Conservation (phyloP, 2,113 vertebrate genomes). For the Dasypus novemcinctus region DNA sequence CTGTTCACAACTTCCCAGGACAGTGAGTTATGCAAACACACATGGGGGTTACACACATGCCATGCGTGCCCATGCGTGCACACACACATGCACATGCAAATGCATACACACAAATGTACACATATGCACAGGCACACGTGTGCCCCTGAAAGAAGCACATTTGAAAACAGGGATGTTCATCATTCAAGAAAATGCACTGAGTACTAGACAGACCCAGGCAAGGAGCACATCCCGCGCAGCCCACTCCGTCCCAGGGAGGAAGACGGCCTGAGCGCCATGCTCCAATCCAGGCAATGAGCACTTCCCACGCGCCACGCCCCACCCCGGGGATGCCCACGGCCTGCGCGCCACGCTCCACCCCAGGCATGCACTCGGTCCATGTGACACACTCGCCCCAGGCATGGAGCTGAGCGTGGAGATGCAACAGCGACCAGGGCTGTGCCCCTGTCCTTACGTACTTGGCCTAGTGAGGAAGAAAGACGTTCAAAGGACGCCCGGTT, state of each 20-base stretch:
- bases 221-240: fast-evolving
- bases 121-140: not conserved
- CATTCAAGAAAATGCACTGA: not conserved
- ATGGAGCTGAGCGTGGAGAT: not conserved
- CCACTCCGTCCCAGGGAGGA: fast-evolving
- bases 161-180: not conserved
- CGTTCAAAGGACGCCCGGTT: not conserved
- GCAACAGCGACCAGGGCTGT: not conserved
- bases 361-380: too few species aligned
- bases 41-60: not conserved
- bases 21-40: not conserved
- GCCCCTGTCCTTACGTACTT: not conserved
- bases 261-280: fast-evolving
- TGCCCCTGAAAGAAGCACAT: not conserved
- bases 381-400: too few species aligned
- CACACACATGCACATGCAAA: too few species aligned
- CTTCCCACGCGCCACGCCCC: fast-evolving
- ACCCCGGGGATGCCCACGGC: too few species aligned
- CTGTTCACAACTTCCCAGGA: not conserved
- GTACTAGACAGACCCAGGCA: not conserved
- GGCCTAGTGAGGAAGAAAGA: not conserved
- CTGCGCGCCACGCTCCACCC: too few species aligned
- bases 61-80: fast-evolving
- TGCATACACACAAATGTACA: not conserved
- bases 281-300: not conserved